Percentiles rank a stretch among this genome's conserved stretches.
These are phyloP conservation scores for Hyalella azteca DNA, from an alignment of 2,888 invertebrate genomes.

Conservation along the genomic window DNA sequence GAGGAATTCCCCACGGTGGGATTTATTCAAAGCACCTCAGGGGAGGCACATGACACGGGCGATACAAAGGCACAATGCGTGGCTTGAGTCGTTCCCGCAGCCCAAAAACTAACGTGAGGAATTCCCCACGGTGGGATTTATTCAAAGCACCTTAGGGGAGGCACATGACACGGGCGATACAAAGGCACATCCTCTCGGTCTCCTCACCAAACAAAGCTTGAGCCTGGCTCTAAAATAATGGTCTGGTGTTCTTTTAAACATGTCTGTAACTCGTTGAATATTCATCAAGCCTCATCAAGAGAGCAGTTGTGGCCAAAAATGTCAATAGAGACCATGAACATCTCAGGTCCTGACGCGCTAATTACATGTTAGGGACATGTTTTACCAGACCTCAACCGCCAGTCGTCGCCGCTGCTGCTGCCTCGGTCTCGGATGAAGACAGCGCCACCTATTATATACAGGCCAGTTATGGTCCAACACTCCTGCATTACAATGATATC, in stretches of 20 bases:
- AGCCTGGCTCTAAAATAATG: conserved; percentile 8
- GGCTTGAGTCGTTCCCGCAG: no score
- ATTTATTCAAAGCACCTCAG: no score
- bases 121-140: not conserved
- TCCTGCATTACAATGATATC: no score
- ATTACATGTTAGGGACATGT: conserved; percentile 31
- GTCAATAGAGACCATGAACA: conserved; percentile 36
- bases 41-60: no score
- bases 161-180: not conserved
- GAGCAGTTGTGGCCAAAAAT: conserved; percentile 36
- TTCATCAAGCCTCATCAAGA: conserved; percentile 34
- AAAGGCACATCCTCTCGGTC: conserved; percentile 27
- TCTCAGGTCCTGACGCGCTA: conserved; percentile 34
- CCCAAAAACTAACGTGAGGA: conserved; percentile 1
- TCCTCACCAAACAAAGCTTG: conserved; percentile 24
- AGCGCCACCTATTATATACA: not conserved
- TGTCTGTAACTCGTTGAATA: conserved; percentile 34
- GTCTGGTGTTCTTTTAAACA: conserved; percentile 10
- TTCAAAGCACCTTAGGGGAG: conserved; percentile 13
- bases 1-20: no score
- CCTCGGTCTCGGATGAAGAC: no score
- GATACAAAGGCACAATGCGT: no score
- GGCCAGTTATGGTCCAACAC: no score
- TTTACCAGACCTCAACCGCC: not conserved
- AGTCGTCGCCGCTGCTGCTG: not conserved